Base-by-base conservation (phyloP, 2,113 vertebrate genomes). In the Clarias magur region DNA sequence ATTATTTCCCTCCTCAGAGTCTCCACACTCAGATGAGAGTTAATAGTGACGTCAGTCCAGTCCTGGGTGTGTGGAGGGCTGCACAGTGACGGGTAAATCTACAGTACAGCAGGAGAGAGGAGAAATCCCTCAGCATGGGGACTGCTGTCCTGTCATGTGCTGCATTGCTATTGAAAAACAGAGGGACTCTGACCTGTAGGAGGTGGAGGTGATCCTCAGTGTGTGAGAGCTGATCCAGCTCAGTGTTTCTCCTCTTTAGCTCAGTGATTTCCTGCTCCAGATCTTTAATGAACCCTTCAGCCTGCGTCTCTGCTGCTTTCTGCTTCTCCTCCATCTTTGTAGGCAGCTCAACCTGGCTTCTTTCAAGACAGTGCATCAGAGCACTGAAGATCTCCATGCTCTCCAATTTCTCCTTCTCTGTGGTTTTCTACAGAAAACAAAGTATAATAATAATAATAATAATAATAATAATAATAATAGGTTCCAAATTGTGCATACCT, bases 121-220 rank as follows among this genome's bases (percentile, higher is more conserved):
- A 48, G 80, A 63, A 82, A 82, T 53, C 60, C 53, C 54, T 80
- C 78, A 80, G 78, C 78, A 80, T 80, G 81, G 62, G 17, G 19
- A 67, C 34, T 82, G 81, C 81, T 67, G 62, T 82, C 42, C 81
- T 67, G 81, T 53, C 60, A 65, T 82, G 60, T 53, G 38, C 81
- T 82, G 60, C 80, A 63, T 11, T 73, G 70, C 34, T 73, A 70
- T 30, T 70, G 48, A 56, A 48, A 83, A 70, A 56, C 82, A 83
- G 82, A 70, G 63, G 23, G 25, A 68, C 63, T 68, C 42, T 56
- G 65, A 84, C 82, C 82, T 84, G 65, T 57, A 84, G 67, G 48
- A 84, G 53, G 65, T 84, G 82, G 82, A 83, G 65, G 65, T 56
- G 65, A 72, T 84, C 82, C 53, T 84, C 82, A 84, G 67, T 72